These are phyloP conservation scores for Benitochromis conjunctus DNA, from an alignment of 2,113 vertebrate species.

Conservation along the genomic window DNA sequence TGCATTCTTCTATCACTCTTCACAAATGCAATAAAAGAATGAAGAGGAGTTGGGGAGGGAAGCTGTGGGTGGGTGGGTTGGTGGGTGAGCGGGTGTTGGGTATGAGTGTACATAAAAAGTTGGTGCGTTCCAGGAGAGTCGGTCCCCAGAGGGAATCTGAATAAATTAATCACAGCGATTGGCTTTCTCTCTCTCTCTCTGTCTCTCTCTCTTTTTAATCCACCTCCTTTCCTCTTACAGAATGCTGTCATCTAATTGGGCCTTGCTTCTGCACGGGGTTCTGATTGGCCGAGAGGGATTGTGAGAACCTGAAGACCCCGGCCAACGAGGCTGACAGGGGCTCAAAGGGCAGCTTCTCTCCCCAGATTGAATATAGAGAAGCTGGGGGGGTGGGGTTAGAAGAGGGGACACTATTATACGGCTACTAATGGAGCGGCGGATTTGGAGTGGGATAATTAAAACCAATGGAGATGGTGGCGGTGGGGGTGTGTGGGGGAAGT, in stretches of 20 bases:
- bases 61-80: neutral
- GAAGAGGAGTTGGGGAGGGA: constrained; percentile 16
- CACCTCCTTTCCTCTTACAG: constrained; percentile 59
- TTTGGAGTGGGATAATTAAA: constrained; percentile 80
- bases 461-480: constrained; percentile 45
- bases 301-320: constrained; percentile 84
- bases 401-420: constrained; percentile 65
- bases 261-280: constrained; percentile 62
- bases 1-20: constrained; percentile 82
- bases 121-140: constrained; percentile 70
- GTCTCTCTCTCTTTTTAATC: constrained; percentile 24
- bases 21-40: constrained; percentile 74
- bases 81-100: neutral
- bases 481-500: neutral
- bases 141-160: constrained; percentile 75
- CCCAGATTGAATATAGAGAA: constrained; percentile 61
- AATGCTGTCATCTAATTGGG: constrained; percentile 65
- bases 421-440: constrained; percentile 67
- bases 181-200: constrained; percentile 70
- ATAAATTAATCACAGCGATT: constrained; percentile 86
- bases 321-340: constrained; percentile 77
- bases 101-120: constrained; percentile 43
- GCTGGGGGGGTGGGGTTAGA: constrained; percentile 9
- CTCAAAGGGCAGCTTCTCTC: constrained; percentile 77
- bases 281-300: constrained; percentile 74